Conservation (phyloP, 2,113 vertebrate species). For the Cebidichthys violaceus region DNA sequence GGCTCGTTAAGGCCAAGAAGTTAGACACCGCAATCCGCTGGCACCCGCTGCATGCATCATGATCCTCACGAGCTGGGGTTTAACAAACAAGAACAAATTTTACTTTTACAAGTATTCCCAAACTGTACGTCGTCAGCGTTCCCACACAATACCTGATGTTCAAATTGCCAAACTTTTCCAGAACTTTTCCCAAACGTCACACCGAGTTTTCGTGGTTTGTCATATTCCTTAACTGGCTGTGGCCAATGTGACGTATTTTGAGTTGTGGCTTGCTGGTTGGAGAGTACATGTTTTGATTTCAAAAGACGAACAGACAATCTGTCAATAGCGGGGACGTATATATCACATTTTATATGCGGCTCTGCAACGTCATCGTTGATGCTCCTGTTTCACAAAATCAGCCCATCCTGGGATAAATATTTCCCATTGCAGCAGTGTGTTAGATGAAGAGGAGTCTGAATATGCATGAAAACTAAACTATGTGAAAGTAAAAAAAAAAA, state of each 20-base stretch:
- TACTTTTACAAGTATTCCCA: neutral
- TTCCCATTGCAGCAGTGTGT: neutral
- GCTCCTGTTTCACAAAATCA: neutral
- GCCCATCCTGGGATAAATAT: conserved; percentile 6
- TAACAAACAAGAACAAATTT: neutral
- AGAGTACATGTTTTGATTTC: neutral
- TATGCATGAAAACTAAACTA: conserved; percentile 19
- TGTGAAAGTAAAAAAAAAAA: neutral
- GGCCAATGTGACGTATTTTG: conserved; percentile 8
- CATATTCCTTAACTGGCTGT: conserved; percentile 11
- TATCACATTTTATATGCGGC: neutral
- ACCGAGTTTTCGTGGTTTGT: conserved; percentile 33
- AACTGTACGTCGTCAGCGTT: conserved; percentile 21
- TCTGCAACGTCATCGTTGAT: neutral
- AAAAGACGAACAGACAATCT: neutral
- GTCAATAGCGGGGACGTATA: neutral
- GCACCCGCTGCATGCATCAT: neutral
- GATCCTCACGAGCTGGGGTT: neutral
- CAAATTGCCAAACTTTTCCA: conserved; percentile 29
- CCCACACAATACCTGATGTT: conserved; percentile 23
- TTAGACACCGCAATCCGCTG: conserved; percentile 34
- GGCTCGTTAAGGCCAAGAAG: conserved; percentile 50
- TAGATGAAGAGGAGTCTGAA: neutral
- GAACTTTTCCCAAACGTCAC: conserved; percentile 18
- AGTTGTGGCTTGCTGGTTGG: neutral